phyloP scores from a whole-genome alignment of 2,113 vertebrate genomes.

The Drymodes brunneopygia region DNA sequence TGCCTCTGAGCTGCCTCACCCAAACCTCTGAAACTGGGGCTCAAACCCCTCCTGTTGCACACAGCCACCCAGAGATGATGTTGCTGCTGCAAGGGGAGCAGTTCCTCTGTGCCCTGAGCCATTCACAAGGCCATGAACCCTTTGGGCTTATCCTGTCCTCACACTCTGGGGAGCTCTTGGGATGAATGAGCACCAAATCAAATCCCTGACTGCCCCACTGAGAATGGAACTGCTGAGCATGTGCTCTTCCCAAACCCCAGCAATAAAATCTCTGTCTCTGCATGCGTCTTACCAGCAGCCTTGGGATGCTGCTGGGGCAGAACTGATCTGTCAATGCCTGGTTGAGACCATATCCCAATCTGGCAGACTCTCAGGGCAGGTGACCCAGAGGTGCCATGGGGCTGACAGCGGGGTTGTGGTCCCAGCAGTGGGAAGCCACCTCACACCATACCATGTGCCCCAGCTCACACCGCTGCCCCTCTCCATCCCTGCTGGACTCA shows the following conservation, averaged over 20 bases:
- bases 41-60: neutral
- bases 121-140: fast-evolving
- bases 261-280: neutral
- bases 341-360: neutral
- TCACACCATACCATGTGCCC: fast-evolving
- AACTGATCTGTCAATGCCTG: fast-evolving
- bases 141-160: neutral
- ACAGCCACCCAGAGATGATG: neutral
- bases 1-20: neutral
- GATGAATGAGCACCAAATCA: neutral
- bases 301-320: neutral
- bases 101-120: neutral
- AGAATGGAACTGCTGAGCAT: neutral
- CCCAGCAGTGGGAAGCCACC: fast-evolving
- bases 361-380: neutral
- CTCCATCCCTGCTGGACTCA: neutral
- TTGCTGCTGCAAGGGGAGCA: neutral
- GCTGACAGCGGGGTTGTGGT: fast-evolving
- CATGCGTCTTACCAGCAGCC: neutral
- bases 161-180: neutral
- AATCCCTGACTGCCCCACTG: neutral
- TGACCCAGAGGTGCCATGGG: neutral
- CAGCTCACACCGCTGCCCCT: fast-evolving
- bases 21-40: neutral
- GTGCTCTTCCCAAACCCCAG: neutral